phyloP scores from a whole-genome alignment of 2,113 vertebrate genomes.

The Nettapus auritus region DNA sequence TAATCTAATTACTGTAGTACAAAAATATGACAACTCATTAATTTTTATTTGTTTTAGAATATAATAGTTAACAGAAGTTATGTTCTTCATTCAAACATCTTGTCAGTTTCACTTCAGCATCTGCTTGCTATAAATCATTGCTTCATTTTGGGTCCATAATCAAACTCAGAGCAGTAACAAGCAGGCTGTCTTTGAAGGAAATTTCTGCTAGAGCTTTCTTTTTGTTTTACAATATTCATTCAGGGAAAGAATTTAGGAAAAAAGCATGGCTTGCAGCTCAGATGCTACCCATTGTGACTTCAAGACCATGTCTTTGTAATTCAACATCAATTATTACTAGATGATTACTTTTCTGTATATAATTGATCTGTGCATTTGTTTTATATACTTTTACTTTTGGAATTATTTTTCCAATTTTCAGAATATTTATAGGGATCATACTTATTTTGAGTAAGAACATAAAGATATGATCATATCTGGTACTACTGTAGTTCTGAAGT shows the following conservation, averaged over 20 bases:
- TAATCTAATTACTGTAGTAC: neutral
- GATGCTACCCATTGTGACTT: neutral
- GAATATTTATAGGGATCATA: neutral
- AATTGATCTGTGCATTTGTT: neutral
- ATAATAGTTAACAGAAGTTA: neutral
- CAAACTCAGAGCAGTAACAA: slow-evolving; percentile 54
- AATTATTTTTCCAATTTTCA: neutral
- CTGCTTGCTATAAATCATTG: slow-evolving; percentile 56
- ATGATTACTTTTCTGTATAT: neutral
- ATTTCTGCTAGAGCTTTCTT: slow-evolving; percentile 55
- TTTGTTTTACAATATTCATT: slow-evolving; percentile 42
- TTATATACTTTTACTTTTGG: neutral
- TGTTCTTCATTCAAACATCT: slow-evolving; percentile 41
- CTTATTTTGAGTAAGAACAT: neutral
- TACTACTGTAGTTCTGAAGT: neutral
- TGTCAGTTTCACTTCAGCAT: slow-evolving; percentile 46
- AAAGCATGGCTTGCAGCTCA: slow-evolving; percentile 16
- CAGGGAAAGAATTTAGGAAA: slow-evolving; percentile 45
- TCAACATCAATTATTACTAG: neutral
- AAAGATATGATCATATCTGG: neutral
- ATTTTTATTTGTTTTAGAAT: slow-evolving; percentile 4
- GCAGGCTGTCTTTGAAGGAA: slow-evolving; percentile 46
- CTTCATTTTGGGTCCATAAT: slow-evolving; percentile 37
- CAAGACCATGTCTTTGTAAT: neutral
- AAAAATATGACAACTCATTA: neutral